phyloP scores from a whole-genome alignment of 2,113 vertebrate genomes.

The Gobio gobio region DNA sequence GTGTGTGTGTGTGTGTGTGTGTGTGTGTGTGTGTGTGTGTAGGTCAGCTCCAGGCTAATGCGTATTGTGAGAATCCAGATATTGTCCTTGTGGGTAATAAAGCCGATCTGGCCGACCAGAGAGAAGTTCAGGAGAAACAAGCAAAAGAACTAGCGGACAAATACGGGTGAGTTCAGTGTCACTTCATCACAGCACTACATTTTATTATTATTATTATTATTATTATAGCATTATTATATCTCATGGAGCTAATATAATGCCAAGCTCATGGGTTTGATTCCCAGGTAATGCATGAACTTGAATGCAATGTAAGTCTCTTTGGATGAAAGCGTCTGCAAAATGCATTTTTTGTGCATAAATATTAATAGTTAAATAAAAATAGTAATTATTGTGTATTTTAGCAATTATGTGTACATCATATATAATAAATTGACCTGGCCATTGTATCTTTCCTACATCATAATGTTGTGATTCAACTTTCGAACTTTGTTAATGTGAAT shows the following conservation, averaged over 20 bases:
- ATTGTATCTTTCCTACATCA: too few relatives aligned
- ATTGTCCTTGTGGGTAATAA: slow-evolving; percentile 95
- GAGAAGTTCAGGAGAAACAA: slow-evolving; percentile 92
- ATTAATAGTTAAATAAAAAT: neutral
- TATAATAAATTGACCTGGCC: neutral
- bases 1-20: neutral
- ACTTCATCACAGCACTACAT: too few relatives aligned
- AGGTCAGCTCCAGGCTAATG: slow-evolving; percentile 94
- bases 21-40: slow-evolving; percentile 38
- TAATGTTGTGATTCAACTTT: too few relatives aligned
- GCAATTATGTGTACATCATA: neutral
- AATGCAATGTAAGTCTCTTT: neutral
- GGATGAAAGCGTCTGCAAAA: neutral
- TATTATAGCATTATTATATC: neutral
- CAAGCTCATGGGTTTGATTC: neutral
- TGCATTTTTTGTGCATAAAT: neutral
- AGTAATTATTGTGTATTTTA: neutral
- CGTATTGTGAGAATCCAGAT: slow-evolving; percentile 95
- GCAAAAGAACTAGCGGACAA: slow-evolving; percentile 93
- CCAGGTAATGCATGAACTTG: neutral
- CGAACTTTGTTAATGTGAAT: too few relatives aligned
- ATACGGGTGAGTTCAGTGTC: slow-evolving; percentile 79
- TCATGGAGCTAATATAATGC: neutral
- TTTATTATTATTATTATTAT: neutral
- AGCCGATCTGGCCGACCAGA: slow-evolving; percentile 89